A percentile compares a stretch with the other conserved stretches of the same genome.
phyloP scores from a whole-genome alignment of 2,113 vertebrate genomes.

The Sigmodon hispidus region DNA sequence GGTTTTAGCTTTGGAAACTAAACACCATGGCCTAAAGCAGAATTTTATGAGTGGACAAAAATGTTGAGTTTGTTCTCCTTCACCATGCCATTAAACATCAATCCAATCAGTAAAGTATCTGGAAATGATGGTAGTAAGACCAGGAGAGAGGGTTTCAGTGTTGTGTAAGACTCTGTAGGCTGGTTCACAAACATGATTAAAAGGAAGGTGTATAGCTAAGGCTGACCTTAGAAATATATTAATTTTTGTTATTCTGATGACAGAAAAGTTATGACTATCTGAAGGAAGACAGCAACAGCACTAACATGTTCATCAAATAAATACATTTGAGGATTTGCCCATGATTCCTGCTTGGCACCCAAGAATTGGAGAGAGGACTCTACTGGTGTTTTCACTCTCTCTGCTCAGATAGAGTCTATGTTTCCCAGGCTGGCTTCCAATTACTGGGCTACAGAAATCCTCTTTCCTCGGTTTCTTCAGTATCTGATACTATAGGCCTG shows the following conservation, averaged over 20 bases:
- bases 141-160: background rate
- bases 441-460: background rate
- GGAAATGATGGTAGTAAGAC: background rate
- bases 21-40: constrained; percentile 22
- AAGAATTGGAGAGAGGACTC: background rate
- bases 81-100: background rate
- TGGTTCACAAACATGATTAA: background rate
- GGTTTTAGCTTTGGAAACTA: constrained; percentile 15
- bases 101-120: background rate
- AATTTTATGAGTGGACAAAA: background rate
- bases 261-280: background rate
- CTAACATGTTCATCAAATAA: constrained; percentile 28
- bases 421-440: background rate
- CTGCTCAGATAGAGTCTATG: background rate
- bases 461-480: background rate
- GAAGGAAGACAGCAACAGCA: background rate
- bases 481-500: background rate
- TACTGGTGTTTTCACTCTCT: background rate
- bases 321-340: constrained; percentile 16
- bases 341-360: background rate
- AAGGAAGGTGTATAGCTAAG: background rate
- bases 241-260: constrained; percentile 10
- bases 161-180: background rate
- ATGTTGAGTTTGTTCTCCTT: background rate
- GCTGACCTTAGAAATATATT: background rate